Evolutionary conservation across 1,140 invertebrate species (phyloP).

Genomic region (Hesperophylax magnus): DNA sequence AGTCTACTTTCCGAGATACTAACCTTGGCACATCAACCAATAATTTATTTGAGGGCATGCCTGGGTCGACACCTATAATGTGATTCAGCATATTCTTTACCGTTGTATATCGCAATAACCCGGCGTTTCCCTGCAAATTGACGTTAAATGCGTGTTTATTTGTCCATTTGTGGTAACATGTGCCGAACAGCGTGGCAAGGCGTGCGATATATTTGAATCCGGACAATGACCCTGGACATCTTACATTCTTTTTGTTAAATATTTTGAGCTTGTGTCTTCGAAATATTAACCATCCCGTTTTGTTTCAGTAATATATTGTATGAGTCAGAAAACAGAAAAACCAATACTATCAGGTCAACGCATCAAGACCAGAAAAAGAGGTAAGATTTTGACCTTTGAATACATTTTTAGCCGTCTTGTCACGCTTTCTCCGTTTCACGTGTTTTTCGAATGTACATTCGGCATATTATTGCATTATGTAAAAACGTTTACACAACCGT

Average conservation of each 20-base stretch:
- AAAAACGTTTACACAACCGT: too few relatives aligned
- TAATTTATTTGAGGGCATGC: slow-evolving; percentile 29
- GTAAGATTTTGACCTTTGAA: slow-evolving; percentile 69
- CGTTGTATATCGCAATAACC: not conserved
- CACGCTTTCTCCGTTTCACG: slow-evolving; percentile 31
- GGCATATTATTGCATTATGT: too few relatives aligned
- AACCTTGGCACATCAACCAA: slow-evolving; percentile 34
- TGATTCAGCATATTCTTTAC: slow-evolving; percentile 4
- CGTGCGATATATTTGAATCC: slow-evolving; percentile 41
- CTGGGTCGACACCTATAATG: not conserved
- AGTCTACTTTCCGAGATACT: not conserved
- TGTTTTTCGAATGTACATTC: slow-evolving; percentile 7
- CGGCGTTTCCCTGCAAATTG: not conserved
- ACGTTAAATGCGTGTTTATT: not conserved
- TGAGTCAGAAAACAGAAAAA: slow-evolving; percentile 99
- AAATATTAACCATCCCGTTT: slow-evolving; percentile 59
- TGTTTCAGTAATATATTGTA: slow-evolving; percentile 94
- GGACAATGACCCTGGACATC: slow-evolving; percentile 49
- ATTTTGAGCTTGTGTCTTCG: too few relatives aligned
- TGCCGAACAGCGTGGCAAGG: slow-evolving; percentile 30
- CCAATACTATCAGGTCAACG: slow-evolving; percentile 99
- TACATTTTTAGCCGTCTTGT: slow-evolving; percentile 7
- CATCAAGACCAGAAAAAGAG: slow-evolving; percentile 99
- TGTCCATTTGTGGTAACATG: not conserved
- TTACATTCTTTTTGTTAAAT: slow-evolving; percentile 10